Base-by-base conservation (phyloP, 2,113 vertebrate species). In the Oryzias woworae region DNA sequence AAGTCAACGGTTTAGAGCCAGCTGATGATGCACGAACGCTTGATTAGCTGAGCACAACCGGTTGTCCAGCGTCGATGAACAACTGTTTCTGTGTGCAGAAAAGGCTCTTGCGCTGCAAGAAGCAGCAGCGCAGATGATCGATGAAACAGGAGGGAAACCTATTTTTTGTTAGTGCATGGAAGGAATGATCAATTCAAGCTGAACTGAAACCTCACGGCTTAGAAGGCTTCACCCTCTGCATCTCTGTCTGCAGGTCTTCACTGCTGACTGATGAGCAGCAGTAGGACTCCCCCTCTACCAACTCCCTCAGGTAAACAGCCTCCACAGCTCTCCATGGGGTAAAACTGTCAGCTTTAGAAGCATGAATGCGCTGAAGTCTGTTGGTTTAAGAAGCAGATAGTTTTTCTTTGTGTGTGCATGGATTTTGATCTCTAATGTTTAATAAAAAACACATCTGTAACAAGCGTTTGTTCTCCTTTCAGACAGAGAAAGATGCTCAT, bases 241-340 rank as follows among this genome's bases (percentile, higher is more conserved):
- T 71, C 43, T 63, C 14, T 36, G 36, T 75, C 28, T 73, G 44
- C 46, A 74, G 81, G 53, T 81, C 73, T 71, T 65, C 61, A 42
- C 58, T 62, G 69, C 62, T 28, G 59, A 66, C 82, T 65, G 66
- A 87, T 81, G 85, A 85, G 63, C 68, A 67, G 69, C 66, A 55
- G 52, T 86, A 87, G 70, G 56, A 63, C 62, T 10, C n/a, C 73
- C 44, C 26, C 66, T 44, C 61, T 71, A 69, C 58, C 42, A 18
- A 81, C 66, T 69, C 58, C 64, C 70, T 63, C 49, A 89, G 88
- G 88, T 91, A 83, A 88, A 80, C 69, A 24, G 22, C 45, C 50
- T 49, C 45, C 18, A 66, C 17, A 7, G 15, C 7, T 7, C 28
- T 1, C 8, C 31, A 36, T 53, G 47, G 43, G 51, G 43, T 54